phyloP scores from a whole-genome alignment of 2,113 vertebrate genomes.

The Blennius ocellaris region DNA sequence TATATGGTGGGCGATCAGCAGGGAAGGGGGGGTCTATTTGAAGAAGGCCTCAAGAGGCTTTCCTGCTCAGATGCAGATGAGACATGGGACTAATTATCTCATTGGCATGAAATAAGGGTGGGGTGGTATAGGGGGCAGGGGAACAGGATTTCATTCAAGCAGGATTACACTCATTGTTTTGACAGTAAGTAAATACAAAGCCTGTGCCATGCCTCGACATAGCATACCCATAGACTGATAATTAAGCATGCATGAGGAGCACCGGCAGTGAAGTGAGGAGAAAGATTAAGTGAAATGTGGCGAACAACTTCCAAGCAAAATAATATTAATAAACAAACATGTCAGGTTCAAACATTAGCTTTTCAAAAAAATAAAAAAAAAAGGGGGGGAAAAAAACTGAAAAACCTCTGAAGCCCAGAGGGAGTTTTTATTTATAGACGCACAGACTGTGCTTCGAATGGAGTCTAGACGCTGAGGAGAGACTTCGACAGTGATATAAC shows the following conservation, averaged over 20 bases:
- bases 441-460: slow-evolving; percentile 54
- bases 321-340: slow-evolving; percentile 15
- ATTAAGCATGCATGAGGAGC: slow-evolving; percentile 45
- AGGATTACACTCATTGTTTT: slow-evolving; percentile 75
- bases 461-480: slow-evolving; percentile 49
- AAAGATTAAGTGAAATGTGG: slow-evolving; percentile 30
- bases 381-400: not conserved
- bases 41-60: not conserved
- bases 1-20: not conserved
- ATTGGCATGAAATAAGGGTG: slow-evolving; percentile 56
- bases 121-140: not conserved
- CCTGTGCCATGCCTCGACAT: slow-evolving; percentile 48
- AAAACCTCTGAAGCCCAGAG: slow-evolving; percentile 32
- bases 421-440: slow-evolving; percentile 66
- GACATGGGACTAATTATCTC: slow-evolving; percentile 78
- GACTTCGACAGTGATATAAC: slow-evolving; percentile 64
- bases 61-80: slow-evolving; percentile 69
- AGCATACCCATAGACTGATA: slow-evolving; percentile 48
- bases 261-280: slow-evolving; percentile 32
- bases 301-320: slow-evolving; percentile 10
- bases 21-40: not conserved
- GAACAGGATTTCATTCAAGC: slow-evolving; percentile 59
- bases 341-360: slow-evolving; percentile 26
- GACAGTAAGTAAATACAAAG: slow-evolving; percentile 74
- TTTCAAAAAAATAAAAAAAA: not conserved